Evolutionary conservation across 1,140 invertebrate species (phyloP).

Genomic region (Leptestheria dahalacensis): DNA sequence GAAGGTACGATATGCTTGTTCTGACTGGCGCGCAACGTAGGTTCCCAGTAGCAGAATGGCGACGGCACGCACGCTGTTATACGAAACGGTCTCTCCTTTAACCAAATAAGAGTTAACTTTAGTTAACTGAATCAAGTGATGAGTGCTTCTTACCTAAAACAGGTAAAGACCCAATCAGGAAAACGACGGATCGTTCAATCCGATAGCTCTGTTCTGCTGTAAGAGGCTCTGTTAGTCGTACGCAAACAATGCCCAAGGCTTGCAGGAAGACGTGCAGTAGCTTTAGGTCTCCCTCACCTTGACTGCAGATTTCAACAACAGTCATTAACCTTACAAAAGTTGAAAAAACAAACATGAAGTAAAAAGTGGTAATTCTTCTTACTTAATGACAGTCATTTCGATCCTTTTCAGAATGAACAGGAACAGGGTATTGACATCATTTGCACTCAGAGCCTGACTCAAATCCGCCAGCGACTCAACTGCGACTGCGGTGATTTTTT

Average conservation of each 20-base stretch:
- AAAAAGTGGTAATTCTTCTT: background rate
- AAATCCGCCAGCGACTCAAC: background rate
- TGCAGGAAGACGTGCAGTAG: background rate
- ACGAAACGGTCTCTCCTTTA: background rate
- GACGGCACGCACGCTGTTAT: background rate
- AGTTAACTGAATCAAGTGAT: background rate
- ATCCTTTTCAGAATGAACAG: background rate
- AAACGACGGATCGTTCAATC: background rate
- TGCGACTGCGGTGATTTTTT: background rate
- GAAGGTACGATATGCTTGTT: background rate
- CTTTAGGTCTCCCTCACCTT: background rate
- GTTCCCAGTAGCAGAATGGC: background rate
- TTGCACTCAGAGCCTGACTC: background rate
- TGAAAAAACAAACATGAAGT: too few species aligned
- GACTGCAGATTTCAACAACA: background rate
- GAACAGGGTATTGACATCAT: background rate
- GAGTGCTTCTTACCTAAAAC: background rate
- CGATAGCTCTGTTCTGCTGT: background rate
- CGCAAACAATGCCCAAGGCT: background rate
- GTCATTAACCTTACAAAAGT: too few species aligned
- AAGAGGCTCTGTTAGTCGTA: background rate
- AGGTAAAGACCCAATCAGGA: background rate
- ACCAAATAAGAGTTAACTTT: background rate
- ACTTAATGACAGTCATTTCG: background rate
- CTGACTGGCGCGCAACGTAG: background rate